Conservation (phyloP, 2,888 invertebrate genomes). For the Lysandra bellargus region DNA sequence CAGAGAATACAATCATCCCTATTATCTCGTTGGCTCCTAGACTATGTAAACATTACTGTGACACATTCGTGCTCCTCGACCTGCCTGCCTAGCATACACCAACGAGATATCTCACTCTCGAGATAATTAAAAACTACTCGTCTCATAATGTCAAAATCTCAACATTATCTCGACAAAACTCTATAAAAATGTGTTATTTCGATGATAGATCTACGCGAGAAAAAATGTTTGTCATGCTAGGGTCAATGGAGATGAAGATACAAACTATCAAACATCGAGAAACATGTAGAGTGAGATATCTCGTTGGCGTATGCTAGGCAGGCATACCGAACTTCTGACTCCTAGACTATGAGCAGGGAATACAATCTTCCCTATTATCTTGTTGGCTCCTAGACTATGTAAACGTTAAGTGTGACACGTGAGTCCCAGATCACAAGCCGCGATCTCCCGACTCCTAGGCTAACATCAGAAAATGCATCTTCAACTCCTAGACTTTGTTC, state of each 20-base stretch:
- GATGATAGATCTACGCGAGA: too few species aligned
- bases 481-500: background rate
- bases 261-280: too few species aligned
- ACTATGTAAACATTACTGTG: background rate
- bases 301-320: too few species aligned
- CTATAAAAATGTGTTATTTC: too few species aligned
- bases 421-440: background rate
- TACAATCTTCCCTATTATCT: background rate
- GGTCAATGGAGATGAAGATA: too few species aligned
- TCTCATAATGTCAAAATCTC: too few species aligned
- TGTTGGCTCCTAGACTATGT: background rate
- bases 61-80: background rate
- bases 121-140: too few species aligned
- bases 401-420: background rate
- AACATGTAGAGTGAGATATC: too few species aligned
- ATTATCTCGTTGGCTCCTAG: constrained; percentile 13
- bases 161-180: too few species aligned
- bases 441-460: background rate
- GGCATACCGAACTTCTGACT: background rate
- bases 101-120: too few species aligned
- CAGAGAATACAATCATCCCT: constrained; percentile 22
- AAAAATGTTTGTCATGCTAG: too few species aligned
- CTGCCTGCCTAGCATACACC: too few species aligned
- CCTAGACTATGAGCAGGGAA: background rate
- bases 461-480: background rate